Evolutionary conservation across 2,888 invertebrate species (phyloP).

Genomic region (Phaonia tiefii): DNA sequence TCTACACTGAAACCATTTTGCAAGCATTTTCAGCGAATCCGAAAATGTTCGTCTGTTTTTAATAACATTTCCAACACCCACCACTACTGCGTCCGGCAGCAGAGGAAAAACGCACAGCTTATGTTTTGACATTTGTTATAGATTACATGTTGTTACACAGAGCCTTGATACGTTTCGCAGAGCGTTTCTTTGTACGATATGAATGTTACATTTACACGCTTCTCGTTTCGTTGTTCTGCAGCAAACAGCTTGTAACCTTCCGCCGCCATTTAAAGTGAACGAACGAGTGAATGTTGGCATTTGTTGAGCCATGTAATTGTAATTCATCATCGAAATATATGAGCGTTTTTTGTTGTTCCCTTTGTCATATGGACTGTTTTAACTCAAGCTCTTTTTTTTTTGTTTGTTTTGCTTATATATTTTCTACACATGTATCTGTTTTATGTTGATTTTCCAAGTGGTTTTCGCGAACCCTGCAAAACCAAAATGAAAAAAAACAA

Average conservation of each 20-base stretch:
- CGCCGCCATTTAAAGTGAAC: constrained; percentile 38
- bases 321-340: constrained; percentile 54
- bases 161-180: neutral
- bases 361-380: too few relatives aligned
- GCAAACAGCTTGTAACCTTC: too few relatives aligned
- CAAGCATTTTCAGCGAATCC: neutral
- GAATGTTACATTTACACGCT: neutral
- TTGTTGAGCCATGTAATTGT: constrained; percentile 62
- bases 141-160: constrained; percentile 45
- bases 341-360: neutral
- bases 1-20: neutral
- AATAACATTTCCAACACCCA: constrained; percentile 7
- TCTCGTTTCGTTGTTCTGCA: neutral
- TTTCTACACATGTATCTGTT: constrained; percentile 19
- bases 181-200: constrained; percentile 19
- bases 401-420: too few relatives aligned
- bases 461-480: constrained; percentile 1
- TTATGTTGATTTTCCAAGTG: neutral
- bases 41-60: constrained; percentile 38
- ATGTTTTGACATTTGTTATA: constrained; percentile 54
- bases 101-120: constrained; percentile 28
- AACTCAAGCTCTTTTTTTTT: too few relatives aligned
- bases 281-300: constrained; percentile 48
- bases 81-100: neutral
- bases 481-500: too few relatives aligned